Evolutionary conservation across 2,113 vertebrate species (phyloP).

Genomic region (Hippocampus zosterae): DNA sequence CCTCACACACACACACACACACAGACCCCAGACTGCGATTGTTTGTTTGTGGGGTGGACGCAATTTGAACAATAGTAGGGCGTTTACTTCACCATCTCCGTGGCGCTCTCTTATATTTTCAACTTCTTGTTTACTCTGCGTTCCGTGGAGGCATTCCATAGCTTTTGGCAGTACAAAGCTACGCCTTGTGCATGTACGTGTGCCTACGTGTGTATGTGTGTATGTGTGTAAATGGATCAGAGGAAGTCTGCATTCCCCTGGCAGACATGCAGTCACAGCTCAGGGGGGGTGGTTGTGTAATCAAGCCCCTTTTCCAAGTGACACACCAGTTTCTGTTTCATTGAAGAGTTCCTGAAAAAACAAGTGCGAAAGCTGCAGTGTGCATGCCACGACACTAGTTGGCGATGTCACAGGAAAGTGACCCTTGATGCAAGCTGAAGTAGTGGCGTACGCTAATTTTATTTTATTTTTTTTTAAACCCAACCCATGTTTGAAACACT

Average conservation of each 20-base stretch:
- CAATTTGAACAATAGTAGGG: conserved; percentile 12
- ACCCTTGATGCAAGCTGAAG: too few species aligned
- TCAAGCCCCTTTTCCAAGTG: conserved; percentile 49
- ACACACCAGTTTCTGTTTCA: conserved; percentile 22
- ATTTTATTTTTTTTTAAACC: too few species aligned
- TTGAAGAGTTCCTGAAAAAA: not conserved
- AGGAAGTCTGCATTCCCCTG: conserved; percentile 73
- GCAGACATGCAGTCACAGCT: conserved; percentile 53
- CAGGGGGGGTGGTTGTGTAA: conserved; percentile 60
- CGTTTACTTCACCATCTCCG: conserved; percentile 17
- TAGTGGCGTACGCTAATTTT: too few species aligned
- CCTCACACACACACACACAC: not conserved
- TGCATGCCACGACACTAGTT: not conserved
- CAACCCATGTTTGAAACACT: not conserved
- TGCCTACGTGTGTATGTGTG: conserved; percentile 71
- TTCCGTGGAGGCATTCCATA: conserved; percentile 66
- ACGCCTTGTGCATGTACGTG: conserved; percentile 36
- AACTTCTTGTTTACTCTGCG: conserved; percentile 65
- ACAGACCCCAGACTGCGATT: conserved; percentile 13
- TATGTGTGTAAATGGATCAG: conserved; percentile 70
- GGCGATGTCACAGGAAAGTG: not conserved
- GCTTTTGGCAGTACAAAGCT: conserved; percentile 69
- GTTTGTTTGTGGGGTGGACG: not conserved
- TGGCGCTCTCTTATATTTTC: conserved; percentile 49
- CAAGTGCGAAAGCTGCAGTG: not conserved